Percentiles rank a stretch among this genome's conserved stretches.
These are phyloP conservation scores for Eubasilissa splendida DNA, from an alignment of 2,888 invertebrate species.

Conservation along the genomic window DNA sequence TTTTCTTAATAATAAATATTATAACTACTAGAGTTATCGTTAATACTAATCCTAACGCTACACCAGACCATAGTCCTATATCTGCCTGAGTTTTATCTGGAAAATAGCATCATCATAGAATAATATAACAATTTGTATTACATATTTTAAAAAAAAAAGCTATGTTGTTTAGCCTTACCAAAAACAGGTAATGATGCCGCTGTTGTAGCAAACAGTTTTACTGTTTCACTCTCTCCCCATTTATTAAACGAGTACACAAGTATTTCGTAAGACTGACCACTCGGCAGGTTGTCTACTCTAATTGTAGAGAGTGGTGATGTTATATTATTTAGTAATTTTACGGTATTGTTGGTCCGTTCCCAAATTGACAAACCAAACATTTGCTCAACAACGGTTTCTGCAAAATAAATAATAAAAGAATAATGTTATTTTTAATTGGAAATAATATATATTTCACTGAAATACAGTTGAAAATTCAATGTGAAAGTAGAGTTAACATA, in stretches of 20 bases:
- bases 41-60: conserved; percentile 50
- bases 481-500: too few species aligned
- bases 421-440: too few species aligned
- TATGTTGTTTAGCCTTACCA: conserved; percentile 38
- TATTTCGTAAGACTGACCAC: conserved; percentile 50
- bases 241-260: conserved; percentile 51
- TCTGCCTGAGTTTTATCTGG: conserved; percentile 47
- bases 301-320: conserved; percentile 53
- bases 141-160: neutral
- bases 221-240: conserved; percentile 54
- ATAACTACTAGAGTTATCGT: conserved; percentile 46
- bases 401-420: neutral
- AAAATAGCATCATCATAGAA: conserved; percentile 15
- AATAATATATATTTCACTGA: too few species aligned
- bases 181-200: conserved; percentile 36
- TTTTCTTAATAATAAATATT: conserved; percentile 50
- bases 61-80: conserved; percentile 55
- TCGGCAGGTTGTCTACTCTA: conserved; percentile 46
- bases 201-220: conserved; percentile 46
- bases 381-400: conserved; percentile 44
- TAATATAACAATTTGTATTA: neutral
- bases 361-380: conserved; percentile 50
- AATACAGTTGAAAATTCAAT: too few species aligned
- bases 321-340: conserved; percentile 50
- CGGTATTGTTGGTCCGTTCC: conserved; percentile 47